These are phyloP conservation scores for Lysandra bellargus DNA, from an alignment of 2,888 invertebrate species.

Conservation along the genomic window DNA sequence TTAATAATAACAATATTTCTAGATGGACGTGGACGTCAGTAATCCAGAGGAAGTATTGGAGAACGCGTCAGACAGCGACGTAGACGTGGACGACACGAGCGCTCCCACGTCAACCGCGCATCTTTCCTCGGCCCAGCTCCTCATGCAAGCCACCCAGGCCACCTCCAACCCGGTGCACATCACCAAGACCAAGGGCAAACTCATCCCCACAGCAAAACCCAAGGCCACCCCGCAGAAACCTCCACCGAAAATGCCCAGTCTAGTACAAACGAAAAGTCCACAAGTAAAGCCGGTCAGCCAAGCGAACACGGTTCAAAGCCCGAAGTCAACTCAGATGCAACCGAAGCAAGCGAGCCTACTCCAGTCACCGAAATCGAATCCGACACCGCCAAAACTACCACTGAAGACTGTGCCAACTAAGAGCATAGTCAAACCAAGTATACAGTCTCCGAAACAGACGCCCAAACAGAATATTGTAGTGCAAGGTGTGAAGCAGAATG, in stretches of 20 bases:
- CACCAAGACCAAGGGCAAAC: constrained; percentile 52
- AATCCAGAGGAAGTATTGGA: constrained; percentile 59
- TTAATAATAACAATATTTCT: not conserved
- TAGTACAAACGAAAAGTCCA: constrained; percentile 45
- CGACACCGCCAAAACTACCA: constrained; percentile 39
- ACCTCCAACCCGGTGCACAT: constrained; percentile 43
- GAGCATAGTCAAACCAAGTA: constrained; percentile 42
- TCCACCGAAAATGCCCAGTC: constrained; percentile 43
- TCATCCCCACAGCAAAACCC: constrained; percentile 50
- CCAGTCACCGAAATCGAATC: constrained; percentile 34
- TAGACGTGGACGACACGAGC: constrained; percentile 67
- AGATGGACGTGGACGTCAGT: constrained; percentile 57
- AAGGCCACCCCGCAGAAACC: constrained; percentile 44
- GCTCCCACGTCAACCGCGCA: constrained; percentile 49
- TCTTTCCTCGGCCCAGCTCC: constrained; percentile 66
- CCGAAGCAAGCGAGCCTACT: constrained; percentile 37
- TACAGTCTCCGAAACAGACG: constrained; percentile 52
- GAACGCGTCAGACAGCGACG: constrained; percentile 69
- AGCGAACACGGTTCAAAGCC: constrained; percentile 32
- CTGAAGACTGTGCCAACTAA: constrained; percentile 36
- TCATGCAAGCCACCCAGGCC: constrained; percentile 64
- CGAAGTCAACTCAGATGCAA: constrained; percentile 26
- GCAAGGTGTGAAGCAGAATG: constrained; percentile 41
- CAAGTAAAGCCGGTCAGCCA: constrained; percentile 35
- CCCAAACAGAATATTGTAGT: constrained; percentile 38